phyloP scores from a whole-genome alignment of 2,113 vertebrate species.

The Pipra filicauda region DNA sequence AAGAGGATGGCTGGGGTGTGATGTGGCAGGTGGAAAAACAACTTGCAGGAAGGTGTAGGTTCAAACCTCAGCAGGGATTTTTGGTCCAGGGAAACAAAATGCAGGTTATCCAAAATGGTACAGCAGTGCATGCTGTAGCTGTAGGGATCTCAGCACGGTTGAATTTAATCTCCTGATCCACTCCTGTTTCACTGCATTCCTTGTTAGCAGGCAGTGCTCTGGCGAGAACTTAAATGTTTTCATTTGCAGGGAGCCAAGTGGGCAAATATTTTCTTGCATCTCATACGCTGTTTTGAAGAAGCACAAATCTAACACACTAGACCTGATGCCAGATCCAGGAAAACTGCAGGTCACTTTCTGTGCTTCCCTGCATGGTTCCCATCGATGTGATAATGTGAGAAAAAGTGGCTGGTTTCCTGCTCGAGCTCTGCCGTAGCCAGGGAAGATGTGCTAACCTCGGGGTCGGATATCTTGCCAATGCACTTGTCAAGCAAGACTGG shows the following conservation, averaged over 20 bases:
- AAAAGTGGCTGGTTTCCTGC: not conserved
- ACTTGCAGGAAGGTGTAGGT: not conserved
- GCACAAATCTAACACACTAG: not conserved
- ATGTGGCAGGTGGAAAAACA: not conserved
- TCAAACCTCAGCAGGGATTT: rapidly evolving
- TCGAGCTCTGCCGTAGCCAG: not conserved
- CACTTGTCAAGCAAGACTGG: not conserved
- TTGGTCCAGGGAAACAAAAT: not conserved
- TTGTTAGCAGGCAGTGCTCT: not conserved
- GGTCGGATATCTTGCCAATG: not conserved
- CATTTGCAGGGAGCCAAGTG: not conserved
- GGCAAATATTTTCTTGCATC: not conserved
- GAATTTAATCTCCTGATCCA: not conserved
- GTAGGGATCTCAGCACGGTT: rapidly evolving
- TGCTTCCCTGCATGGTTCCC: rapidly evolving
- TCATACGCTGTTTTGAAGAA: not conserved
- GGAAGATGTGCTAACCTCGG: not conserved
- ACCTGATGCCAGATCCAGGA: not conserved
- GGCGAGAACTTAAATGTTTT: not conserved
- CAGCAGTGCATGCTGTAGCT: not conserved
- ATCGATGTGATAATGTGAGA: not conserved
- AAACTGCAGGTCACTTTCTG: not conserved
- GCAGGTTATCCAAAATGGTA: not conserved
- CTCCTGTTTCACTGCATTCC: not conserved
- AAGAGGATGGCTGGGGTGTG: not conserved